Evolutionary conservation across 2,888 invertebrate genomes (phyloP).

Genomic region (Anodontia alba): DNA sequence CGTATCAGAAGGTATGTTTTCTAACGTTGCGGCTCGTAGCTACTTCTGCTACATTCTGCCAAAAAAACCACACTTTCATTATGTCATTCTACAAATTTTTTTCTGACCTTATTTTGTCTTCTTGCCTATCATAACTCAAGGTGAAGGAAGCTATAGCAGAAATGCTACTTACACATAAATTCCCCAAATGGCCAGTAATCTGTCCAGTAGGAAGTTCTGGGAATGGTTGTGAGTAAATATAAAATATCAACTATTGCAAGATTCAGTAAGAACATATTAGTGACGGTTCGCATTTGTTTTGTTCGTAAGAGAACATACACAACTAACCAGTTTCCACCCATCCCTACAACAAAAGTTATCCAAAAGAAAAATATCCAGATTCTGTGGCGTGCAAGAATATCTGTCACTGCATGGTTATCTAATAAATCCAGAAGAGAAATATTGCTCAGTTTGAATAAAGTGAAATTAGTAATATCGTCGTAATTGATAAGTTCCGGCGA

Average conservation of each 20-base stretch:
- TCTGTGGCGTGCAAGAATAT: conserved; percentile 27
- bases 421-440: conserved; percentile 13
- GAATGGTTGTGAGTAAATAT: conserved; percentile 53
- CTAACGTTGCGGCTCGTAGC: no score
- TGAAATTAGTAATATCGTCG: not conserved
- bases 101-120: no score
- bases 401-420: not conserved
- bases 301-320: conserved; percentile 52
- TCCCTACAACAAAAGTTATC: conserved; percentile 52
- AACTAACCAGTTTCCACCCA: conserved; percentile 56
- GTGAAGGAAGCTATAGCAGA: no score
- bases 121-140: no score
- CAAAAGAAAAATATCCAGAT: conserved; percentile 52
- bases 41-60: no score
- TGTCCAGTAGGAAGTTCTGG: conserved; percentile 46
- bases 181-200: conserved; percentile 59
- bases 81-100: no score
- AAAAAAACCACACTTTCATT: no score
- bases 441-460: not conserved
- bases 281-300: conserved; percentile 55
- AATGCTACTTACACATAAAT: conserved; percentile 63
- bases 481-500: not conserved
- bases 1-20: no score
- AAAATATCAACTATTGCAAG: conserved; percentile 56
- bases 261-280: conserved; percentile 59